Conservation (phyloP, 2,113 vertebrate species). For the Cnemophilus loriae region DNA sequence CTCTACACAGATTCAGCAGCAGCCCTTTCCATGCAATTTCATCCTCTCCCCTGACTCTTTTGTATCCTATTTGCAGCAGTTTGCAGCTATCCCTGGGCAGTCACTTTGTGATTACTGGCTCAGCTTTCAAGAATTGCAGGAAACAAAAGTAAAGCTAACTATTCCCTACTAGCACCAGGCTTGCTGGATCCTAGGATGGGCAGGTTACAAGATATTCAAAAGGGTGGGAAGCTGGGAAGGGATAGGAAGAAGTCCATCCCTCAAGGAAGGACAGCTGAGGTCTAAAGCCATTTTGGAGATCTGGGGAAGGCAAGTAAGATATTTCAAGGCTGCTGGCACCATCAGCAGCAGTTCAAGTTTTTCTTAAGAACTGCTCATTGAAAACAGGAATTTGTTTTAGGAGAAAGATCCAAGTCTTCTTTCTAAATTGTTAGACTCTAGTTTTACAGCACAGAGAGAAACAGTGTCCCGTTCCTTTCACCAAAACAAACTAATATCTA, state of each 20-base stretch:
- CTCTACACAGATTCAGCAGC: neutral
- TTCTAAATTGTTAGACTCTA: neutral
- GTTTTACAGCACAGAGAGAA: neutral
- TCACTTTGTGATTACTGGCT: conserved; percentile 63
- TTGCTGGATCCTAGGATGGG: conserved; percentile 1
- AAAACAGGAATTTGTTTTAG: neutral
- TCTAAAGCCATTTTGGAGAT: neutral
- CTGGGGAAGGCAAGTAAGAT: neutral
- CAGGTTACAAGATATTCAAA: neutral
- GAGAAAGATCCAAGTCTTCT: neutral
- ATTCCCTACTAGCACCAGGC: conserved; percentile 40
- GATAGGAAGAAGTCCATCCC: neutral
- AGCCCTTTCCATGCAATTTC: neutral
- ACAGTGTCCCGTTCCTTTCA: neutral
- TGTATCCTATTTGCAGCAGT: conserved; percentile 2
- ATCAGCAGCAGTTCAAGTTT: neutral
- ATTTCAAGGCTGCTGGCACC: neutral
- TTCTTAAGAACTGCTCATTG: neutral
- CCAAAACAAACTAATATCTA: neutral
- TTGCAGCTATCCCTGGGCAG: conserved; percentile 41
- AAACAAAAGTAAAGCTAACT: conserved; percentile 52
- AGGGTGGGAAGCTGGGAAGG: neutral
- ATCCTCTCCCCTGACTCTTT: neutral
- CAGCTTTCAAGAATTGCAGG: conserved; percentile 70
- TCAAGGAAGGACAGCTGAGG: neutral